phyloP scores from a whole-genome alignment of 2,113 vertebrate genomes.

The Gorsachius goisagi region DNA sequence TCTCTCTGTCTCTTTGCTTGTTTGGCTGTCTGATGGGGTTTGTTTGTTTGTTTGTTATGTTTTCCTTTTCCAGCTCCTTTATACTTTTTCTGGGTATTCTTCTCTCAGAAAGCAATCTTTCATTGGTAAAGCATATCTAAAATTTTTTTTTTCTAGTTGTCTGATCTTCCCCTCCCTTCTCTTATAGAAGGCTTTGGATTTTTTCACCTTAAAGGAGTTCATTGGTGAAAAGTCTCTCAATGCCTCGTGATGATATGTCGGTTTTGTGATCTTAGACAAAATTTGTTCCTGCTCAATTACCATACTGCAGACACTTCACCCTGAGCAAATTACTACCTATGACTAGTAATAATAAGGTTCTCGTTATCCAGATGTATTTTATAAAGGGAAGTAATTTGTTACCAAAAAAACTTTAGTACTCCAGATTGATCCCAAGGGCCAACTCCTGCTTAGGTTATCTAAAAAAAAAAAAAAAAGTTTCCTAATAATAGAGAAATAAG shows the following conservation, averaged over 20 bases:
- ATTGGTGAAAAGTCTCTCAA: background rate
- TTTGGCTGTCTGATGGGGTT: background rate
- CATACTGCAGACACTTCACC: background rate
- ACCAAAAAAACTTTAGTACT: background rate
- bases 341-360: background rate
- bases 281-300: background rate
- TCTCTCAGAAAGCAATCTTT: background rate
- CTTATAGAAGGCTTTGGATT: background rate
- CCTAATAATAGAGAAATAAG: background rate
- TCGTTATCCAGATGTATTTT: background rate
- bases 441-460: background rate
- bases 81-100: background rate
- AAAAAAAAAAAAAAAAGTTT: background rate
- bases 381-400: background rate
- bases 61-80: background rate
- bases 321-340: background rate
- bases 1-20: background rate
- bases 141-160: background rate
- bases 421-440: background rate
- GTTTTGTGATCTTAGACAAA: background rate
- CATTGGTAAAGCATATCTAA: background rate
- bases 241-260: background rate
- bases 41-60: background rate
- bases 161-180: background rate
- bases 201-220: background rate